Percentiles rank a stretch among this genome's conserved stretches.
These are phyloP conservation scores for Drosophila recens DNA, from an alignment of 2,888 invertebrate genomes.

Conservation along the genomic window DNA sequence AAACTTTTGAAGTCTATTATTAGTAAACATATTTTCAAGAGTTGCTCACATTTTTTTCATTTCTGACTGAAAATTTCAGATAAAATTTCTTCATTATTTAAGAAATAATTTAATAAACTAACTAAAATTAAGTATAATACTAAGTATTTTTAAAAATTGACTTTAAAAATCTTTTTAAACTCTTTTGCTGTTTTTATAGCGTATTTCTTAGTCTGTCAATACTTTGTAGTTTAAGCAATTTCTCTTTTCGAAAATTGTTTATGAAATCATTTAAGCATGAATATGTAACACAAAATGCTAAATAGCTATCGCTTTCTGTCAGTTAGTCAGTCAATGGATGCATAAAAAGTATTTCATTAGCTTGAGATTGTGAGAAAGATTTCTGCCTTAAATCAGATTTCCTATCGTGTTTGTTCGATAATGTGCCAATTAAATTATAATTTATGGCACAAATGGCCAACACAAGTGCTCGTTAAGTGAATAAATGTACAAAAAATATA, in stretches of 20 bases:
- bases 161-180: background rate
- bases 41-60: no score
- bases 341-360: conserved; percentile 9
- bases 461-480: conserved; percentile 40
- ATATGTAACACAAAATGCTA: conserved; percentile 44
- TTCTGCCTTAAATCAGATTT: conserved; percentile 30
- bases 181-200: background rate
- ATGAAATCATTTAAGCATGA: conserved; percentile 26
- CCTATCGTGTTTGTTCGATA: conserved; percentile 43
- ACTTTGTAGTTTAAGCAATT: conserved; percentile 20
- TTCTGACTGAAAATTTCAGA: no score
- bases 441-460: conserved; percentile 49
- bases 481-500: conserved; percentile 15
- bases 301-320: conserved; percentile 18
- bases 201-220: conserved; percentile 7
- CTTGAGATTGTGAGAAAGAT: conserved; percentile 6
- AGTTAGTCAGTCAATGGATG: background rate
- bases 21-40: background rate
- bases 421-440: conserved; percentile 70
- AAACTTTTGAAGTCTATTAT: conserved; percentile 2
- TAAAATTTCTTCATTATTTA: background rate
- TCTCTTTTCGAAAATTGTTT: conserved; percentile 44
- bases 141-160: no score
- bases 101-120: background rate
- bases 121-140: no score